These are phyloP conservation scores for Plotosus lineatus DNA, from an alignment of 2,113 vertebrate genomes.

Conservation along the genomic window DNA sequence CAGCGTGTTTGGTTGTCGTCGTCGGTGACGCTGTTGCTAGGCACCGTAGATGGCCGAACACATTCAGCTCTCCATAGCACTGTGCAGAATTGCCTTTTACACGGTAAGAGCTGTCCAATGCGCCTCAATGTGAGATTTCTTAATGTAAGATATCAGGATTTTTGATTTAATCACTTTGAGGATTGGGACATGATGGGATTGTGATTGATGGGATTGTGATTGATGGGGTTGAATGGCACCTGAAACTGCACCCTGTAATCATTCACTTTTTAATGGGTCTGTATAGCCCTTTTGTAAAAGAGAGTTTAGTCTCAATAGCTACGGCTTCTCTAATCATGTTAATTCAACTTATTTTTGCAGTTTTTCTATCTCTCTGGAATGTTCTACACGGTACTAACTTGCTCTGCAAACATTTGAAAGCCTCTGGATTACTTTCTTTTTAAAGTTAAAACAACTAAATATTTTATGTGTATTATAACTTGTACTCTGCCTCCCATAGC, in stretches of 20 bases:
- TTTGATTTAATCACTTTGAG: background rate
- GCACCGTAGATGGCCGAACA: slow-evolving; percentile 82
- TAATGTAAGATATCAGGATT: background rate
- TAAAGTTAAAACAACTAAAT: background rate
- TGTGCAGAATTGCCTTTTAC: slow-evolving; percentile 91
- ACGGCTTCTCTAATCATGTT: background rate
- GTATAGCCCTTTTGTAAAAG: background rate
- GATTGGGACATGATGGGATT: background rate
- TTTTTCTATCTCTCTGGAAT: too few relatives aligned
- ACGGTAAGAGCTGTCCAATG: slow-evolving; percentile 73
- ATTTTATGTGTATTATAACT: background rate
- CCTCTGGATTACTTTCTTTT: background rate
- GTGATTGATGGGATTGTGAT: background rate
- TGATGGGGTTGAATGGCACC: background rate
- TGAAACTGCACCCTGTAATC: background rate
- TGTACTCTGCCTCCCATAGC: background rate
- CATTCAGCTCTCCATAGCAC: slow-evolving; percentile 85
- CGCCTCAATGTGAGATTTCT: background rate
- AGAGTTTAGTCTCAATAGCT: background rate
- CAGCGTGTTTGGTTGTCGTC: slow-evolving; percentile 72
- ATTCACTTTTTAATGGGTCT: background rate
- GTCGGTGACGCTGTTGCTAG: slow-evolving; percentile 73
- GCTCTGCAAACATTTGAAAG: background rate
- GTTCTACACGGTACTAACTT: background rate
- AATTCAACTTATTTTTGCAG: background rate